Conservation (phyloP, 2,113 vertebrate genomes). For the Irena cyanogastra region DNA sequence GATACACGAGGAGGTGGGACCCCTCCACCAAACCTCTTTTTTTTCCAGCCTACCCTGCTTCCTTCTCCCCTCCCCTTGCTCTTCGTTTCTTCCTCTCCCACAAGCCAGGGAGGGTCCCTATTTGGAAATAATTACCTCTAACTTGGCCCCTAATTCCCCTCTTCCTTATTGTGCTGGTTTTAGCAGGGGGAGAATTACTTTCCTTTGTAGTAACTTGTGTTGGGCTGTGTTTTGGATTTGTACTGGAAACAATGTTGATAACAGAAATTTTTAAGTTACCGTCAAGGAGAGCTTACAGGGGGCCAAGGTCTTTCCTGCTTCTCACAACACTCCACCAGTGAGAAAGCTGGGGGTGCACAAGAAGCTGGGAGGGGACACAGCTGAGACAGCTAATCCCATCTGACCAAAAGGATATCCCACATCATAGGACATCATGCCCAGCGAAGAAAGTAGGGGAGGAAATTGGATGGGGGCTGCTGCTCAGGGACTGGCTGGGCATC, state of each 20-base stretch:
- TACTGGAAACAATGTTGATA: not conserved
- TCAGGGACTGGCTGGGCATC: not conserved
- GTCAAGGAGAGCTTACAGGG: not conserved
- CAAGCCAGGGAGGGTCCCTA: not conserved
- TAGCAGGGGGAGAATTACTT: not conserved
- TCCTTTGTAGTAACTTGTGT: not conserved
- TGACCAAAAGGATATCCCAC: not conserved
- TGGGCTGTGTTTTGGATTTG: not conserved
- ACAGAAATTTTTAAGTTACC: not conserved
- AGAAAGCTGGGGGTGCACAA: not conserved
- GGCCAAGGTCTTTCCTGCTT: not conserved
- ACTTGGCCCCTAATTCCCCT: not conserved
- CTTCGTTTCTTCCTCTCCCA: not conserved
- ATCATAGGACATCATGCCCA: not conserved
- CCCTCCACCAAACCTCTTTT: not conserved
- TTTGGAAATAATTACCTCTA: not conserved
- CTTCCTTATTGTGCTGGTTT: not conserved
- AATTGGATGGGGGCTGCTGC: not conserved
- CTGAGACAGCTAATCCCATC: not conserved
- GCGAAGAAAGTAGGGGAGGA: not conserved
- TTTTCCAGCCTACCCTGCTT: not conserved
- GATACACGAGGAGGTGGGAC: not conserved
- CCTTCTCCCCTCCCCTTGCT: not conserved
- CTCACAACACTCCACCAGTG: not conserved
- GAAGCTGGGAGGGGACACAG: not conserved